Evolutionary conservation across 2,113 vertebrate species (phyloP), one percentile per base, ranked within the genome.

Genomic region (Elachura formosa): DNA sequence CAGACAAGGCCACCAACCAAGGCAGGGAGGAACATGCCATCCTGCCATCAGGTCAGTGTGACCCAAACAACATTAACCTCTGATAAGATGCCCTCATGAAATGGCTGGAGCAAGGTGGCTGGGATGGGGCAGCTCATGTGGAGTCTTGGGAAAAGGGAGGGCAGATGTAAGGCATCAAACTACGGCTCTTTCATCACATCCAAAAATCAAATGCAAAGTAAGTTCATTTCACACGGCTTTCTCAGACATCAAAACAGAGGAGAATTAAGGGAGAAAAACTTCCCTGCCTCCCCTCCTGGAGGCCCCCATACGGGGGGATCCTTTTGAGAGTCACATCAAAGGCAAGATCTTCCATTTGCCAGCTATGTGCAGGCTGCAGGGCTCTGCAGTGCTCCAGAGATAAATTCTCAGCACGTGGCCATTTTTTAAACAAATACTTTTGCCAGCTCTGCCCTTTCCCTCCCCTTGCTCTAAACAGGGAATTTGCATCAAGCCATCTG

Each of bases 21-120:
- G 84, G 78, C 89, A 82, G 77, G 52, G 31, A 90, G 87, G 87
- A 96, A 93, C 76, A 3, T 34, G 69, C 64, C 84, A 89, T 85
- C 72, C 90, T 90, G 86, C 54, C 45, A 71, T 48, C 2, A 4
- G 71, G 92, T 95, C 87, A 96, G 11, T 29, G 58, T 72, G 78
- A 90, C 93, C 76, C 55, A 68, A 80, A 95, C 61, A 48, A 58
- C 76, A 77, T 43, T 2, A 0, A 89, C 74, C 6, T 9, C 75
- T 96, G 94, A 95, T 96, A 96, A 97, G 28, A 28, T 78, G 94
- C 51, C 78, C 81, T 96, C 0, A 7, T 90, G 85, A 88, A 79
- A 80, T 2, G 6, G 79, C 79, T 72, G 40, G 54, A 59, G 29
- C 75, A 93, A 94, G 67, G 79, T 83, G 72, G 63, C 63, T 73